Percentiles rank a stretch among this genome's conserved stretches.
Conservation (phyloP, 1,140 invertebrate species). For the Heliconius hewitsoni region DNA sequence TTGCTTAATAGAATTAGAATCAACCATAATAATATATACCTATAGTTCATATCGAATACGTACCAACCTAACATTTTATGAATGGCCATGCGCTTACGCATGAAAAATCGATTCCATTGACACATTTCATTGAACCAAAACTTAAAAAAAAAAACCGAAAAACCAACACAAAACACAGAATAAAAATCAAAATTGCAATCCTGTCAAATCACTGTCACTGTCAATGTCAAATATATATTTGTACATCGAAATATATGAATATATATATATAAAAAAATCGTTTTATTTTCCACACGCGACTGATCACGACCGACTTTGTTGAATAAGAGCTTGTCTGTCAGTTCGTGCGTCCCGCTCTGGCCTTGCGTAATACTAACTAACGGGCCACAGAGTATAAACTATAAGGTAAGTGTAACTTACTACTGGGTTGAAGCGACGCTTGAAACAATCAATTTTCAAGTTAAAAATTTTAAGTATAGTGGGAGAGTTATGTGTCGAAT, state of each 20-base stretch:
- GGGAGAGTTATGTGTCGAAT: too few species aligned
- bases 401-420: constrained; percentile 45
- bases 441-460: constrained; percentile 14
- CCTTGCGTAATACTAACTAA: constrained; percentile 67
- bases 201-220: constrained; percentile 5
- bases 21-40: not conserved
- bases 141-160: constrained; percentile 26
- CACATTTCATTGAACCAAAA: constrained; percentile 55
- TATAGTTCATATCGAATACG: constrained; percentile 29
- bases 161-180: constrained; percentile 31
- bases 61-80: constrained; percentile 68
- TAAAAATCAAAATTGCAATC: constrained; percentile 4
- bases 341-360: constrained; percentile 61
- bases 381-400: constrained; percentile 69
- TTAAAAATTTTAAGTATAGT: too few species aligned
- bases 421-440: constrained; percentile 18
- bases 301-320: constrained; percentile 56
- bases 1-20: constrained; percentile 34
- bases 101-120: constrained; percentile 61
- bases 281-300: constrained; percentile 48
- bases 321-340: constrained; percentile 62
- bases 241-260: not conserved
- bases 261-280: not conserved
- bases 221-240: constrained; percentile 1
- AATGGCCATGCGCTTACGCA: constrained; percentile 53